Evolutionary conservation across 2,113 vertebrate species (phyloP), one percentile per base, ranked within the genome.

Genomic region (Procavia capensis): DNA sequence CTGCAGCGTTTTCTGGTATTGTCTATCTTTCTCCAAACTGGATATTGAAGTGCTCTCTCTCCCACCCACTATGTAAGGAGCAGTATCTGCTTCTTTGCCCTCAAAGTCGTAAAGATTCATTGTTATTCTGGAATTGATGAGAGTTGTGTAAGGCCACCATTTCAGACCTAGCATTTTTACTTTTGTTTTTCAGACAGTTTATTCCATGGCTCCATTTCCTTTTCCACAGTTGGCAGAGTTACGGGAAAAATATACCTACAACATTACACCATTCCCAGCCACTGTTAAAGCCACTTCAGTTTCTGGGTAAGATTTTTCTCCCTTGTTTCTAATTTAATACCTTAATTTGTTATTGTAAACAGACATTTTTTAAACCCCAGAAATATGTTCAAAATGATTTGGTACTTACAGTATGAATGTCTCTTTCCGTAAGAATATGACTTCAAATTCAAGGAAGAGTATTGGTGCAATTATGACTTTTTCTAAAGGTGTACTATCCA

Each of bases 231-330:
- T 99, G 98, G 98, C 99, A 17, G 99, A 99, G 98, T 96, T 99
- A 94, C 99, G 99, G 92, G 99, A 99, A 98, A 99, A 99, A 91
- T 99, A 99, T 93, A 99, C 99, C 0, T 99, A 99, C 98, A 99
- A 99, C 97, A 99, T 99, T 90, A 99, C 99, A 84, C 99, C 99
- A 2, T 99, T 99, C 90, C 99, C 99, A 70, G 99, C 99, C 90
- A 97, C 99, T 11, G 99, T 99, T 80, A 99, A 99, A 97, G 98
- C 98, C 88, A 41, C 98, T 76, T 98, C 99, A 47, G 97, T 98
- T 91, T 98, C 99, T 95, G 99, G 99, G 99, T 99, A 98, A 98
- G 98, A 92, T 80, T 82, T 16, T 88, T 81, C 85, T 54, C 4
- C 61, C 7, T 10, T 47, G 24, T 19, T 9, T 4, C n/a, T n/a